phyloP scores from a whole-genome alignment of 2,797 vertebrate species.

The Phrynocephalus guinanensis region DNA sequence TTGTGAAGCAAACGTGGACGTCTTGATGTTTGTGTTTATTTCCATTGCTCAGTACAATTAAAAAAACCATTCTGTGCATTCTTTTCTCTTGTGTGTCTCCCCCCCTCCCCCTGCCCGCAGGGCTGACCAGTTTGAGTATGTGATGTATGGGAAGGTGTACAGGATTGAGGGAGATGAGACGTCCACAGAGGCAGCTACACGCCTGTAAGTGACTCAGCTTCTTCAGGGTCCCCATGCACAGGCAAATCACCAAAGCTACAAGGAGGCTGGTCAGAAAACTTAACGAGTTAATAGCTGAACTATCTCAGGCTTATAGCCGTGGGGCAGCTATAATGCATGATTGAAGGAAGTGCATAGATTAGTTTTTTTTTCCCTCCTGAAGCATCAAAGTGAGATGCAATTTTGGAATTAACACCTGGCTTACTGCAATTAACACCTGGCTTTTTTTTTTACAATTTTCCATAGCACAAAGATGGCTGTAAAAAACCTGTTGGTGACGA shows the following conservation, averaged over 20 bases:
- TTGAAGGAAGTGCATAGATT: no score
- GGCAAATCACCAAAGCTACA: background rate
- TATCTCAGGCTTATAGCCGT: background rate
- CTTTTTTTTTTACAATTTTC: no score
- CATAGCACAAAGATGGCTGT: no score
- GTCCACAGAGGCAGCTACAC: slow-evolving; percentile 96
- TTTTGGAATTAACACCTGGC: no score
- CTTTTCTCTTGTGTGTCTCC: fast-evolving
- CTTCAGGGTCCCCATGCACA: background rate
- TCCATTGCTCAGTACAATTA: no score
- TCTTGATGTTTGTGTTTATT: background rate
- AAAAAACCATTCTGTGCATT: background rate
- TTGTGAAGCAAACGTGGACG: background rate
- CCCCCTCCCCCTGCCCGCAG: slow-evolving; percentile 67
- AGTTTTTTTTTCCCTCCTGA: no score
- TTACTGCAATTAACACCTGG: no score
- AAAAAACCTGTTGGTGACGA: no score
- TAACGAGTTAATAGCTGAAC: background rate
- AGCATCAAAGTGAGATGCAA: no score
- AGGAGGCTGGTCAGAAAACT: background rate
- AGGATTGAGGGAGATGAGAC: slow-evolving; percentile 98
- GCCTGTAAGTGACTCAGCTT: slow-evolving; percentile 86
- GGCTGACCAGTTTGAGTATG: slow-evolving; percentile 98
- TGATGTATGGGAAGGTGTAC: slow-evolving; percentile 99
- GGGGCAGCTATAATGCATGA: no score